Conservation (phyloP, 2,113 vertebrate species). For the Micromys minutus region DNA sequence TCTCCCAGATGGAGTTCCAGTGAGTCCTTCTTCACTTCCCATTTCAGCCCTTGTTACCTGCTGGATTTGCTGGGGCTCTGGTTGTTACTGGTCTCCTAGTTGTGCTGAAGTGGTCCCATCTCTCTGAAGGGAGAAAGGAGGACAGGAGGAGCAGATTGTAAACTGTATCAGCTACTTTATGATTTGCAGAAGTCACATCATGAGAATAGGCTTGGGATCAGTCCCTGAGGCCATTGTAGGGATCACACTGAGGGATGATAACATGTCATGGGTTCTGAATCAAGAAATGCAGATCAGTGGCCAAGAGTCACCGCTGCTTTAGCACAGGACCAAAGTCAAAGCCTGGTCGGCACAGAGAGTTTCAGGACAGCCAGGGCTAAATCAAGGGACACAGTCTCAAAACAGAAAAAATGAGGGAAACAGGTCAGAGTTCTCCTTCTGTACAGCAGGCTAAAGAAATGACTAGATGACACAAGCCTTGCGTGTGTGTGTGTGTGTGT, state of each 20-base stretch:
- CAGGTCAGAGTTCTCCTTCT: not conserved
- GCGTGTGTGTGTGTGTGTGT: no score
- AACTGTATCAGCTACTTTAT: not conserved
- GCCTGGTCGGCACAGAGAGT: not conserved
- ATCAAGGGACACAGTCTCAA: not conserved
- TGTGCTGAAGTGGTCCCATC: slow-evolving; percentile 76
- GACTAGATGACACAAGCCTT: not conserved
- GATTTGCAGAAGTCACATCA: not conserved
- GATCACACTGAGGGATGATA: not conserved
- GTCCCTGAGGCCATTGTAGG: not conserved
- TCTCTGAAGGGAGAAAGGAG: not conserved
- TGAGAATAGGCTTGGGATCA: not conserved
- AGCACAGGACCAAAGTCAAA: not conserved
- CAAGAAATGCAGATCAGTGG: not conserved
- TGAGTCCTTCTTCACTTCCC: not conserved
- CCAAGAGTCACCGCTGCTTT: not conserved
- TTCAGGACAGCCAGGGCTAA: not conserved
- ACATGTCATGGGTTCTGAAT: not conserved
- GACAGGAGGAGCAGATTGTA: not conserved
- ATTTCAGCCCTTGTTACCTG: slow-evolving; percentile 41
- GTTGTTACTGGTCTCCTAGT: slow-evolving; percentile 82
- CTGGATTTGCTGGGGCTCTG: slow-evolving; percentile 71
- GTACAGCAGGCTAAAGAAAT: not conserved
- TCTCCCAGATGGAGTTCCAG: not conserved
- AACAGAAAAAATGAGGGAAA: not conserved